Conservation (phyloP, 1,140 invertebrate genomes). For the Phthorimaea operculella region DNA sequence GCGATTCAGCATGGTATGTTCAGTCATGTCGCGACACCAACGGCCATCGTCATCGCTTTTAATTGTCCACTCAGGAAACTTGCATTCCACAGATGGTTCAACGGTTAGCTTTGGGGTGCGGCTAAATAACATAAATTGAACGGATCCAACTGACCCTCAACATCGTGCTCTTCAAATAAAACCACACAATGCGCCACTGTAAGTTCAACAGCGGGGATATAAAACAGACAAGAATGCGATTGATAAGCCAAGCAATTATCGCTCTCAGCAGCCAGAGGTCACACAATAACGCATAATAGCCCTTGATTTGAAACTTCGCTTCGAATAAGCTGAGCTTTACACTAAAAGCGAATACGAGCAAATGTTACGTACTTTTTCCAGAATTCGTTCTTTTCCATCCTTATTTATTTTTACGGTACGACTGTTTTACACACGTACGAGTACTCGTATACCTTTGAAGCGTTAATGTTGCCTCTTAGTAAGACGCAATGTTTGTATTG, state of each 20-base stretch:
- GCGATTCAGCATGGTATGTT: neutral
- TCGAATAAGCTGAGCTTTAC: slow-evolving; percentile 13
- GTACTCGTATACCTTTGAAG: no score
- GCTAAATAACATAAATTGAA: slow-evolving; percentile 20
- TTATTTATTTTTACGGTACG: no score
- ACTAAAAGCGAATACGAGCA: neutral
- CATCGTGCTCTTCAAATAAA: neutral
- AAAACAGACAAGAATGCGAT: slow-evolving; percentile 40
- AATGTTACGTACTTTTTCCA: no score
- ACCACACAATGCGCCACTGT: neutral
- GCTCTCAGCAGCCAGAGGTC: slow-evolving; percentile 23
- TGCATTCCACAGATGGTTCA: slow-evolving; percentile 46
- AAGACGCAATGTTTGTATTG: neutral
- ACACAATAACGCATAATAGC: slow-evolving; percentile 25
- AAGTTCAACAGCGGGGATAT: slow-evolving; percentile 16
- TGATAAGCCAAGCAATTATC: slow-evolving; percentile 34
- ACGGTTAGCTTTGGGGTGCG: slow-evolving; percentile 32
- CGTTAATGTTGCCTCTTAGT: neutral
- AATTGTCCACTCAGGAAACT: slow-evolving; percentile 55
- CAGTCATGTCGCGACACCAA: neutral
- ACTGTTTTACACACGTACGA: no score
- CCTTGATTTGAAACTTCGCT: slow-evolving; percentile 14
- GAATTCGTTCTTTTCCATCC: no score
- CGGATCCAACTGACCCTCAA: slow-evolving; percentile 4
- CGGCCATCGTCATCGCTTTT: slow-evolving; percentile 27